Base-by-base conservation (phyloP, 2,113 vertebrate species). In the Etheostoma cragini region DNA sequence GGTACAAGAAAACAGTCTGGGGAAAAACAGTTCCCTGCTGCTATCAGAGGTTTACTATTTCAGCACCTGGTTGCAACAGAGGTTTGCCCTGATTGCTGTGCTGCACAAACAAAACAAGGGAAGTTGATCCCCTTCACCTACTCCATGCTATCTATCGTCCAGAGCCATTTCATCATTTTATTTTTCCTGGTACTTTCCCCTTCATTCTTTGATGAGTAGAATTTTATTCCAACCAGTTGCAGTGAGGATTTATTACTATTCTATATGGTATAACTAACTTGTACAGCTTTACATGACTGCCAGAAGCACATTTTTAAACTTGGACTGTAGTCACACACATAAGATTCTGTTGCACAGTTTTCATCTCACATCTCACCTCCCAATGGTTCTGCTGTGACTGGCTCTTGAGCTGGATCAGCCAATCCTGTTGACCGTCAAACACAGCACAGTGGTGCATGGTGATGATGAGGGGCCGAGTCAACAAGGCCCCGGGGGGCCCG, bases 391-490 rank as follows among this genome's bases (percentile, higher is more conserved):
- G 97, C 21, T 91, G 91, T 6, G 95, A 91, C 84, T 97, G 97
- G 89, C 94, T 97, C 94, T 97, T 97, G 71, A 99, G 96, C 92
- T 98, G 97, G 87, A 99, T 97, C 90, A 97, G 96, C 98, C 98
- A 99, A 80, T 99, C 98, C 58, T 98, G 97, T 26, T 99, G 97
- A 0, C 95, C 96, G 68, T 96, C 96, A 0, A 96, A 96, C 60
- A 99, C 96, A 1, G 97, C 97, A 0, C 98, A 99, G 93, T 99
- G 98, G 90, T 97, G 97, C 95, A 99, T 96, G 72, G 97, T 99
- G 81, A 99, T 88, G 91, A 99, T 95, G 80, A 98, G 92, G 0
- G 98, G 98, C 1, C 98, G 95, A 16, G 97, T 99, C 50, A 99
- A 87, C 75, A 99, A 89, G 60, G 97, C 96, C 75, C 98, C 97